phyloP scores from a whole-genome alignment of 2,797 vertebrate genomes.

The Harpagifer antarcticus region DNA sequence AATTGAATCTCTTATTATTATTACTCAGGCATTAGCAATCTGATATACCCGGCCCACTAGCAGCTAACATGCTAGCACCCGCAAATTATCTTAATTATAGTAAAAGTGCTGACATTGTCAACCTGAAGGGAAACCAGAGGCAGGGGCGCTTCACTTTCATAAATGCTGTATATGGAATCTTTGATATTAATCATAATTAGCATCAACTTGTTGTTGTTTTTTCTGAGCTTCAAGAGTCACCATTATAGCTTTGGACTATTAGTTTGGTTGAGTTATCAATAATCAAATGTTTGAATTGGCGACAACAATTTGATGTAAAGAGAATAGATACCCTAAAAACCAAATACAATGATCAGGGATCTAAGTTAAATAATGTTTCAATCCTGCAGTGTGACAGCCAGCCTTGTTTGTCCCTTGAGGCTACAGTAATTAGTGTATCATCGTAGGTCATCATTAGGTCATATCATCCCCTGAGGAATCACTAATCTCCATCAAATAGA shows the following conservation, averaged over 20 bases:
- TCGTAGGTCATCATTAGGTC: conserved; percentile 66
- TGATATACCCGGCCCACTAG: too few relatives aligned
- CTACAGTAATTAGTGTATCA: conserved; percentile 64
- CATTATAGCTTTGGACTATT: too few relatives aligned
- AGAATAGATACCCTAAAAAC: conserved; percentile 9
- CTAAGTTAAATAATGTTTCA: conserved; percentile 11
- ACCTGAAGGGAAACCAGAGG: too few relatives aligned
- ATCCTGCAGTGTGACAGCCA: conserved; percentile 20
- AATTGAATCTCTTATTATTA: too few relatives aligned
- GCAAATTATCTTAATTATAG: too few relatives aligned
- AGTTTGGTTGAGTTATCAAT: too few relatives aligned
- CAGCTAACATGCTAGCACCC: background rate
- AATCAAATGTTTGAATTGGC: background rate
- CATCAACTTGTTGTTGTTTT: background rate
- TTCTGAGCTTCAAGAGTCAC: background rate
- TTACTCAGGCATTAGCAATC: too few relatives aligned
- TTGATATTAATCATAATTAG: background rate
- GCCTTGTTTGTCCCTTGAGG: conserved; percentile 29
- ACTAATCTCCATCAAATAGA: conserved; percentile 70
- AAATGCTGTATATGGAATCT: too few relatives aligned
- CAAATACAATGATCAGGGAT: conserved; percentile 14
- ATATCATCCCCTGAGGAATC: conserved; percentile 57
- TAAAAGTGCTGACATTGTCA: too few relatives aligned
- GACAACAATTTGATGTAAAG: too few relatives aligned
- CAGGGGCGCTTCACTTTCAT: too few relatives aligned